These are phyloP conservation scores for Petrocephalus zakoni DNA, from an alignment of 2,113 vertebrate species.

Conservation along the genomic window DNA sequence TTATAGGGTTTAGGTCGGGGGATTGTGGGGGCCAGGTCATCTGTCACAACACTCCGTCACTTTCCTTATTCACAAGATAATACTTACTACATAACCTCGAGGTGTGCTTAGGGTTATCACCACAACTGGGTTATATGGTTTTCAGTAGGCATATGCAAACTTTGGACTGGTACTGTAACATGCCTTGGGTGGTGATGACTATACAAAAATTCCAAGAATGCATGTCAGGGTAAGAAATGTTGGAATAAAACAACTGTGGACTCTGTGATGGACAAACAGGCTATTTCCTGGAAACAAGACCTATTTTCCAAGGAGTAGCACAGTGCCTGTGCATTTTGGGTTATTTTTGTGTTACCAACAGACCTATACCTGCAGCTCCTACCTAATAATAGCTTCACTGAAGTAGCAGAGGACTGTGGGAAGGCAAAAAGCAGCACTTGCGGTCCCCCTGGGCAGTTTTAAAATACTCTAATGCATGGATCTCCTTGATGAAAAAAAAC, in stretches of 20 bases:
- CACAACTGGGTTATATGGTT: neutral
- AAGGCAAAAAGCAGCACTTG: neutral
- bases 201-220: neutral
- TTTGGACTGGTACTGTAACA: neutral
- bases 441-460: neutral
- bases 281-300: neutral
- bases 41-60: too few species aligned
- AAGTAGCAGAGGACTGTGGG: neutral
- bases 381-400: neutral
- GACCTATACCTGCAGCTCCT: neutral
- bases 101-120: neutral
- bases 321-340: neutral
- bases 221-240: neutral
- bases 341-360: neutral
- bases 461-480: neutral
- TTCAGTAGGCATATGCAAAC: neutral
- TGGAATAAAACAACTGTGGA: neutral
- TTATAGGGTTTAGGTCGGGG: too few species aligned
- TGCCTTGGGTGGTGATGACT: neutral
- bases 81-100: neutral
- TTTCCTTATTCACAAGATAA: too few species aligned
- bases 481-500: neutral
- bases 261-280: neutral
- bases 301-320: neutral
- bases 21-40: too few species aligned